These are phyloP conservation scores for Thalassoma bifasciatum DNA, from an alignment of 2,113 vertebrate species.

Conservation along the genomic window DNA sequence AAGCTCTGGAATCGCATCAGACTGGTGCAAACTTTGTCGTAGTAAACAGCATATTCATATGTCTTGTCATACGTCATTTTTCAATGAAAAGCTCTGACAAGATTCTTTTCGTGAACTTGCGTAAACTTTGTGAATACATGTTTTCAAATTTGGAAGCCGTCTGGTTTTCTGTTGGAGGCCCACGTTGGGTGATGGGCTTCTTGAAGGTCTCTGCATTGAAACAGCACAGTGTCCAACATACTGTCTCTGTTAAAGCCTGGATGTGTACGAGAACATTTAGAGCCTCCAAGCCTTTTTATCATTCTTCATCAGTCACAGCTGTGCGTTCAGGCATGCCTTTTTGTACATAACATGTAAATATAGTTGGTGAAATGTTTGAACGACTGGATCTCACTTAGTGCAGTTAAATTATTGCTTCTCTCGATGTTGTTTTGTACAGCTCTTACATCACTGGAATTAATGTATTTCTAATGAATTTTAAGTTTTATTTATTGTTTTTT, in stretches of 20 bases:
- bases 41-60: background rate
- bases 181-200: background rate
- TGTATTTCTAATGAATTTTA: conserved; percentile 15
- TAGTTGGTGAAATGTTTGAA: background rate
- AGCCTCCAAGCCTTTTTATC: background rate
- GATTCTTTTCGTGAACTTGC: conserved; percentile 4
- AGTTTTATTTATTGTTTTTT: conserved; percentile 41
- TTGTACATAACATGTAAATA: conserved; percentile 45
- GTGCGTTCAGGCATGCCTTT: conserved; percentile 12
- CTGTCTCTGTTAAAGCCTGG: background rate
- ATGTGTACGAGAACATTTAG: background rate
- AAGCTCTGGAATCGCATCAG: conserved; percentile 9
- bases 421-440: conserved; percentile 34
- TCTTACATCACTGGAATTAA: conserved; percentile 18
- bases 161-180: background rate
- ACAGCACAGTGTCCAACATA: background rate
- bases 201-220: background rate
- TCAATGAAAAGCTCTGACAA: background rate
- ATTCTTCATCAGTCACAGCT: background rate
- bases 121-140: background rate
- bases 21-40: conserved; percentile 1
- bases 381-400: background rate
- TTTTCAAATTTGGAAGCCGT: background rate
- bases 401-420: conserved; percentile 21
- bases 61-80: background rate